A percentile compares a stretch with the other conserved stretches of the same genome.
phyloP scores from a whole-genome alignment of 2,888 invertebrate species.

The Frankliniella intonsa region DNA sequence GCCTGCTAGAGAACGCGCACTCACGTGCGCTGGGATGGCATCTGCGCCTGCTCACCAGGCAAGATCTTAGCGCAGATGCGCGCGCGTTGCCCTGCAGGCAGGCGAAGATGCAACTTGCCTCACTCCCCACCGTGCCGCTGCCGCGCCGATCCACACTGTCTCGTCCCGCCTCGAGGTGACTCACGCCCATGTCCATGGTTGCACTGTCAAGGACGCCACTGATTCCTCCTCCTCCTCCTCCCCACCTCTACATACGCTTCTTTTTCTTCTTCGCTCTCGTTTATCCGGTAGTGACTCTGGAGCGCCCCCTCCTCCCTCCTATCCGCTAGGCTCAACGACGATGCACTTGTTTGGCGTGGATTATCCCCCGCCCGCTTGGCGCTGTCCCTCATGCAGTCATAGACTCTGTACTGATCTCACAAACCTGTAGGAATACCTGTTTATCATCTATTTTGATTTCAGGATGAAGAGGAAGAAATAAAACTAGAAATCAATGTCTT shows the following conservation, averaged over 20 bases:
- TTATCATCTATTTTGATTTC: constrained; percentile 39
- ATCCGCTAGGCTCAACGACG: background rate
- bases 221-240: background rate
- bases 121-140: too few relatives aligned
- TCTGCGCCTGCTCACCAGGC: too few relatives aligned
- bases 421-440: background rate
- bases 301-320: background rate
- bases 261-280: background rate
- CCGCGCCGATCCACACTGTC: too few relatives aligned
- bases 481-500: constrained; percentile 99
- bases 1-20: too few relatives aligned
- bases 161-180: too few relatives aligned
- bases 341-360: background rate
- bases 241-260: background rate
- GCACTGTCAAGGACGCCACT: background rate
- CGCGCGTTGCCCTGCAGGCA: too few relatives aligned
- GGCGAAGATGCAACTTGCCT: too few relatives aligned
- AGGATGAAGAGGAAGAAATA: constrained; percentile 99
- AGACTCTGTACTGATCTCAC: too few relatives aligned
- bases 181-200: background rate
- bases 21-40: too few relatives aligned
- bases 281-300: background rate
- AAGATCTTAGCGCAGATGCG: too few relatives aligned
- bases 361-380: background rate
- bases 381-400: too few relatives aligned